A percentile compares a stretch with the other conserved stretches of the same genome.
Conservation (phyloP, 92 coral and sea anemone species). For the Palythoa heliodiscus region DNA sequence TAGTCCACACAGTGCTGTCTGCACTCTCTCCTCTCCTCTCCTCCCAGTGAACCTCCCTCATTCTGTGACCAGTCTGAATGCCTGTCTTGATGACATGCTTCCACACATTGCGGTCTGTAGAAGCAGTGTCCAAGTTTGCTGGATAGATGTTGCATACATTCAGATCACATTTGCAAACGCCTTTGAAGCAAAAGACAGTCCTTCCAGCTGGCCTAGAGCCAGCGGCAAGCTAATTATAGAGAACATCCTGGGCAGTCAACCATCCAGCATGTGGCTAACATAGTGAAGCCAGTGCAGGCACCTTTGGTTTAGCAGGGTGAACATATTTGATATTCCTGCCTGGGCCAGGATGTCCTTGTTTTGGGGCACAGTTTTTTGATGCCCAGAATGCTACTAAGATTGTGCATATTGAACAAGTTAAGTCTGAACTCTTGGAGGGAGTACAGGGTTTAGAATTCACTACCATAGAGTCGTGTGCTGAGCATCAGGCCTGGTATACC, state of each 20-base stretch:
- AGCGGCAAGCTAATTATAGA: conserved; percentile 35
- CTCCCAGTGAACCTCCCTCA: neutral
- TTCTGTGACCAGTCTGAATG: neutral
- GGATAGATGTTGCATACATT: neutral
- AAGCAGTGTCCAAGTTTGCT: neutral
- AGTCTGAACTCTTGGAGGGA: conserved; percentile 29
- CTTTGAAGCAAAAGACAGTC: conserved; percentile 32
- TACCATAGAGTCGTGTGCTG: conserved; percentile 16
- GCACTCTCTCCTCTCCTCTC: neutral
- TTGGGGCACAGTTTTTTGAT: conserved; percentile 12
- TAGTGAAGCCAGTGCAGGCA: conserved; percentile 37
- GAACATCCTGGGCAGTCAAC: conserved; percentile 33
- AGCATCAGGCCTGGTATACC: too few species aligned
- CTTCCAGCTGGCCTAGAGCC: conserved; percentile 23
- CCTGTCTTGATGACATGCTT: neutral
- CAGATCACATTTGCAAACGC: conserved; percentile 36
- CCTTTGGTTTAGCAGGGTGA: conserved; percentile 30
- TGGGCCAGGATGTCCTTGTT: conserved; percentile 36
- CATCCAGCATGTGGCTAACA: conserved; percentile 31
- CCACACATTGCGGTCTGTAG: neutral
- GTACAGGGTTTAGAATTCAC: conserved; percentile 39
- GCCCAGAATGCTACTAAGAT: conserved; percentile 31
- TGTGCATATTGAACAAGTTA: conserved; percentile 28
- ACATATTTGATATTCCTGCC: conserved; percentile 36
- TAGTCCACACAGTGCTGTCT: neutral